A percentile compares a stretch with the other conserved stretches of the same genome.
These are phyloP conservation scores for Cryptocephalus moraei DNA, from an alignment of 2,888 invertebrate genomes.

Conservation along the genomic window DNA sequence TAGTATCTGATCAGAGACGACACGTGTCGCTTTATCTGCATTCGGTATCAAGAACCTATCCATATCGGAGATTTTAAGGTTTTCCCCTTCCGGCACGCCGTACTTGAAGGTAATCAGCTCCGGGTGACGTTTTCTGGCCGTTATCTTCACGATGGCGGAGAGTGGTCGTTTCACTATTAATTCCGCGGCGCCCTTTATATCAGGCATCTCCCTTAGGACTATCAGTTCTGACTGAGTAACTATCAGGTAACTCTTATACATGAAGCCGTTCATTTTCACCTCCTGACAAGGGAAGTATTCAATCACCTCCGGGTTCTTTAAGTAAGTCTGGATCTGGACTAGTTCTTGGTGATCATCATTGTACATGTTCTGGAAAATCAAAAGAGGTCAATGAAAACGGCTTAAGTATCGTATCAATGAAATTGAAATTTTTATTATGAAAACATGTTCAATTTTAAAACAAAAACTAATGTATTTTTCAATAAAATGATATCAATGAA, in stretches of 20 bases:
- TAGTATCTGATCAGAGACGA: conserved; percentile 82
- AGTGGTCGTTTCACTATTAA: conserved; percentile 81
- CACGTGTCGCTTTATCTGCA: conserved; percentile 79
- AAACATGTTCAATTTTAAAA: too few relatives aligned
- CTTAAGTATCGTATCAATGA: too few relatives aligned
- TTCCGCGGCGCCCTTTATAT: conserved; percentile 68
- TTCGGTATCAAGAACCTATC: conserved; percentile 88
- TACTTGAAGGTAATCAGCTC: conserved; percentile 97
- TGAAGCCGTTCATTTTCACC: conserved; percentile 78
- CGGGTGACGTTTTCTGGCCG: conserved; percentile 89
- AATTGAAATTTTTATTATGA: too few relatives aligned
- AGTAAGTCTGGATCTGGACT: conserved; percentile 69
- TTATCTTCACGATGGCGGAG: conserved; percentile 91
- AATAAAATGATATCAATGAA: too few relatives aligned
- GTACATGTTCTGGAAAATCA: conserved; percentile 31
- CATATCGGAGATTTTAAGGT: conserved; percentile 76
- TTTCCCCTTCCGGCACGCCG: conserved; percentile 73
- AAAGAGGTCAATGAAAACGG: neutral
- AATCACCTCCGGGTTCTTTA: conserved; percentile 74
- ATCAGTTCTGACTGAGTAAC: conserved; percentile 79
- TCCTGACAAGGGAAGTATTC: conserved; percentile 88
- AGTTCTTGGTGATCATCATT: conserved; percentile 64
- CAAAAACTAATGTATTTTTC: too few relatives aligned
- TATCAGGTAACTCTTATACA: conserved; percentile 80
- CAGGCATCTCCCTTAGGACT: conserved; percentile 70